Percentiles rank a stretch among this genome's conserved stretches.
Evolutionary conservation across 2,113 vertebrate genomes (phyloP).

Genomic region (Solea solea): DNA sequence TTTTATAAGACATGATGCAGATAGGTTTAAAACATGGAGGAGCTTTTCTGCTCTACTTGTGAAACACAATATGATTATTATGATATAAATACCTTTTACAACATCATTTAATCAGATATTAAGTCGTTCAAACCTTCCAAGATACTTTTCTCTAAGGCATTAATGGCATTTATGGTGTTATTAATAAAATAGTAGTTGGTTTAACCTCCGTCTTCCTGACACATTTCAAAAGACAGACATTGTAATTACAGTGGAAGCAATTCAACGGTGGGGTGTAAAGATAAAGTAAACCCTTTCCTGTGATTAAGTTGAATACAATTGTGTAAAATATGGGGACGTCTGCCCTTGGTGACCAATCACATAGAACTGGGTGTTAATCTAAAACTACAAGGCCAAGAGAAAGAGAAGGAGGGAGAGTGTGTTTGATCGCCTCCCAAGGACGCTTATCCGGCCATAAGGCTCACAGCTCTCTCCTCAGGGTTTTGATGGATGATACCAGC

Average conservation of each 20-base stretch:
- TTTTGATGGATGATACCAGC: conserved; percentile 80
- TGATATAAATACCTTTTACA: neutral
- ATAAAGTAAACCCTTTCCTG: conserved; percentile 39
- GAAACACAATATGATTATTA: neutral
- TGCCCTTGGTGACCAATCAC: conserved; percentile 62
- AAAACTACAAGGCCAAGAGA: conserved; percentile 17
- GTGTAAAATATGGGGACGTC: conserved; percentile 16
- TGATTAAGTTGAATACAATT: conserved; percentile 58
- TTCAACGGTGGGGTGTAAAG: conserved; percentile 1
- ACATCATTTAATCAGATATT: neutral
- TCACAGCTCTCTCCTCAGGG: conserved; percentile 60
- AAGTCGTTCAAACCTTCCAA: neutral
- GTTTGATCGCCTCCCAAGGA: conserved; percentile 75
- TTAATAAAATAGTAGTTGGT: neutral
- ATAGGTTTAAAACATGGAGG: conserved; percentile 29
- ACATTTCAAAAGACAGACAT: conserved; percentile 5
- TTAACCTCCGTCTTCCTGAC: conserved; percentile 2
- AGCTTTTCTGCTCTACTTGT: neutral
- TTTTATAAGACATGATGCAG: conserved; percentile 27
- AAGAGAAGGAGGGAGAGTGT: conserved; percentile 11
- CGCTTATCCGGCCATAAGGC: conserved; percentile 45
- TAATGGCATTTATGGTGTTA: neutral
- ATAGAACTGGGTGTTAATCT: conserved; percentile 71
- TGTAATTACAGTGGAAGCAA: conserved; percentile 35
- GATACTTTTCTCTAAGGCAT: neutral